Conservation (phyloP, 2,797 vertebrate species). For the Arctocebus calabarensis region DNA sequence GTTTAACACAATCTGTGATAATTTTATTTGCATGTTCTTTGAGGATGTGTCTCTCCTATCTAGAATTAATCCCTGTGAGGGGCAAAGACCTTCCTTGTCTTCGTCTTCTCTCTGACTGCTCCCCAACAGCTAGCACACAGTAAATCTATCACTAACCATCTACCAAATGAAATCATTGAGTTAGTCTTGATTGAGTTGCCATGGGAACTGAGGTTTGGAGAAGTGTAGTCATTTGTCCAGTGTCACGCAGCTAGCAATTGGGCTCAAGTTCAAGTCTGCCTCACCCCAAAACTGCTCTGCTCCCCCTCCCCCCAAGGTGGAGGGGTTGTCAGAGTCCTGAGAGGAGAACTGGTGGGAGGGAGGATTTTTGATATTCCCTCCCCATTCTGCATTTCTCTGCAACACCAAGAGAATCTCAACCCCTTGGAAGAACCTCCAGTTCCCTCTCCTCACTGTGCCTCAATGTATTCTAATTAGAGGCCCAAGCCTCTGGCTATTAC, state of each 20-base stretch:
- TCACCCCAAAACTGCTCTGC: not conserved
- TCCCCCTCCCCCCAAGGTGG: too few species aligned
- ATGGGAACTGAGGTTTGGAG: not conserved
- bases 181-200: not conserved
- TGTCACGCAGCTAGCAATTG: not conserved
- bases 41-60: not conserved
- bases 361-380: not conserved
- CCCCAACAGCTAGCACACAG: not conserved
- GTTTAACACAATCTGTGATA: not conserved
- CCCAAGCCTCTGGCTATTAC: not conserved
- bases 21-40: not conserved
- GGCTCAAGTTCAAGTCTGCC: not conserved
- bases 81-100: not conserved
- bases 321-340: accelerated
- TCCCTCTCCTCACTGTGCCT: not conserved
- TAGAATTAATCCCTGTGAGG: not conserved
- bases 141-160: not conserved
- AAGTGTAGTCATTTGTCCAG: not conserved
- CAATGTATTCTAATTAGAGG: not conserved
- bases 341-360: not conserved
- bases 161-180: not conserved
- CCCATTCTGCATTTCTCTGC: not conserved
- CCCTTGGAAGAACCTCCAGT: not conserved
- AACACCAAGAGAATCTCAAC: not conserved
- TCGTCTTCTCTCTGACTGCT: not conserved